Conservation (phyloP, 2,888 invertebrate genomes). For the Oligia latruncula region DNA sequence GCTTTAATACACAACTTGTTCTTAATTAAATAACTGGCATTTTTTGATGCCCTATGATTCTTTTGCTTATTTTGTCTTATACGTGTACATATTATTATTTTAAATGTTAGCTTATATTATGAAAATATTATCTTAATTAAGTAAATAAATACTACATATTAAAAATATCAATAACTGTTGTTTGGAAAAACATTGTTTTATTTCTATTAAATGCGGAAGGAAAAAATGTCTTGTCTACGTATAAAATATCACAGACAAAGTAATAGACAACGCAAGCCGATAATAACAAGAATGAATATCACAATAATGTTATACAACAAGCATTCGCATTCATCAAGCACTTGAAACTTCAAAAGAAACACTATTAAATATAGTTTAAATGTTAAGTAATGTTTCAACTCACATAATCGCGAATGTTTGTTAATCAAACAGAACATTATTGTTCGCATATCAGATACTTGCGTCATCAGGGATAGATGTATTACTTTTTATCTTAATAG, state of each 20-base stretch:
- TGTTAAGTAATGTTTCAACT: conserved; percentile 33
- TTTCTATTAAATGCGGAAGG: conserved; percentile 4
- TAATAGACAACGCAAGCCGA: conserved; percentile 8
- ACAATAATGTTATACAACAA: conserved; percentile 30
- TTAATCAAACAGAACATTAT: conserved; percentile 34
- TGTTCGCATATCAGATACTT: conserved; percentile 44
- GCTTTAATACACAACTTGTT: neutral
- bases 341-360: conserved; percentile 51
- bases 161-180: neutral
- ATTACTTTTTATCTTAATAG: conserved; percentile 42
- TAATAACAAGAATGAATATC: conserved; percentile 22
- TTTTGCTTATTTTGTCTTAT: no score
- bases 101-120: no score
- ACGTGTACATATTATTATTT: no score
- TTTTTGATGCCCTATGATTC: no score
- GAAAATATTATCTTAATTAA: no score
- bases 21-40: neutral
- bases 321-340: conserved; percentile 38
- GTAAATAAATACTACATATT: no score
- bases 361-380: conserved; percentile 33
- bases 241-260: conserved; percentile 26
- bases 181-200: neutral
- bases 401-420: conserved; percentile 33
- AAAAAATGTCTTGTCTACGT: neutral
- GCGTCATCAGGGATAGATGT: conserved; percentile 42